Base-by-base conservation (phyloP, 2,113 vertebrate genomes). In the Chloropsis cyanopogon region DNA sequence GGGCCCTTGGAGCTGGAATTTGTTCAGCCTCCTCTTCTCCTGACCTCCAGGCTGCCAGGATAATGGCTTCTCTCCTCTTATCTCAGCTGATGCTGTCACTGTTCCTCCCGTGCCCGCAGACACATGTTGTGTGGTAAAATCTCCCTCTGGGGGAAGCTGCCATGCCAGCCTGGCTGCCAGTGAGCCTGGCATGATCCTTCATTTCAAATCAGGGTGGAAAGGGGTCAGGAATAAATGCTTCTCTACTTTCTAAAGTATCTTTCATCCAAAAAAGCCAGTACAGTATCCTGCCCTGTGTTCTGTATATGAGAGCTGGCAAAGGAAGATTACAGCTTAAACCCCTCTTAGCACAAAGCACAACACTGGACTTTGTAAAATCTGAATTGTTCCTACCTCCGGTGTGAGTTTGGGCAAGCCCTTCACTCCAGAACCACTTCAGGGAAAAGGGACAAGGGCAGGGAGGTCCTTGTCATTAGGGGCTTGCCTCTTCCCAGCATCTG, bases 351-450 rank as follows among this genome's bases (percentile, higher is more conserved):
- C 41, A 89, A 93, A 60, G 41, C 49, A 54, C 28, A 7, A 4
- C 0, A 0, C 15, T 12, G 22, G 16, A 11, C 29, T 75, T 61
- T 16, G 35, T 66, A 61, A 73, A 73, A 64, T 56, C 42, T 24
- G 49, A 66, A 8, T 56, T 60, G 5, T 72, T 90, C 39, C 68
- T 61, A 11, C n/a, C 1, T 2, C 31, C 24, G 0, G 1, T 13
- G 61, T 49, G 61, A 68, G 33, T 41, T n/a, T 0, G 2, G 73
- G 64, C 41, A 66, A 83, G 18, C 13, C 20, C 7, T 35, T 80
- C 8, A 1, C 21, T 15, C 37, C 0, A 0, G 37, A 50, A 60
- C 18, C 5, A 1, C 39, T 57, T 22, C 0, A 0, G 39, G 12
- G 3, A 17, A 31, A 4, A 9, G 49, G 17, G 7, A 50, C 46